phyloP scores from a whole-genome alignment of 2,113 vertebrate genomes.

The Hemiprocne comata region DNA sequence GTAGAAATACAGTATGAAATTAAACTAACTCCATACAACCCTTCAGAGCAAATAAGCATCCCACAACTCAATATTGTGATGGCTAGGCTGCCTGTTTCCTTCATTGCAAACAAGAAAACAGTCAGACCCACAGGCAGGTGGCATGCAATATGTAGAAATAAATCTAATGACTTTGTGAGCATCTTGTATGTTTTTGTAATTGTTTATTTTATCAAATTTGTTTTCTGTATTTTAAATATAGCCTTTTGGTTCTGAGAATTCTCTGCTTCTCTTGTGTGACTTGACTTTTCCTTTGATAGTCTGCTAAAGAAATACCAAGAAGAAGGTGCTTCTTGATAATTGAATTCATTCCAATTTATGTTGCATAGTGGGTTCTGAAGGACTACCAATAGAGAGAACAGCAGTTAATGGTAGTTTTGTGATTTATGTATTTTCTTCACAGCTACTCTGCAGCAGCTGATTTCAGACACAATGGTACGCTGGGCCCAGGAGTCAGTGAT shows the following conservation, averaged over 20 bases:
- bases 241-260: neutral
- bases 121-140: neutral
- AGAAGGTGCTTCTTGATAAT: neutral
- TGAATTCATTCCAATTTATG: neutral
- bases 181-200: neutral
- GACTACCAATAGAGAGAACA: neutral
- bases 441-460: slow-evolving; percentile 93
- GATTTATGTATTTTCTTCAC: neutral
- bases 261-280: neutral
- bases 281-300: neutral
- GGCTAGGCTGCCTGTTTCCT: neutral
- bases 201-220: neutral
- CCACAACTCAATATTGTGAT: neutral
- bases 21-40: neutral
- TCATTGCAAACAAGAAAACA: neutral
- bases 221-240: neutral
- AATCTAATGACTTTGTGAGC: neutral
- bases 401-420: neutral
- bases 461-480: slow-evolving; percentile 95
- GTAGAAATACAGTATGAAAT: neutral
- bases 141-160: neutral
- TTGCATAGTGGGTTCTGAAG: neutral
- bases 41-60: neutral
- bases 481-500: slow-evolving; percentile 97
- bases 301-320: neutral